Conservation (phyloP, 1,140 invertebrate species). For the Lepidurus packardi region DNA sequence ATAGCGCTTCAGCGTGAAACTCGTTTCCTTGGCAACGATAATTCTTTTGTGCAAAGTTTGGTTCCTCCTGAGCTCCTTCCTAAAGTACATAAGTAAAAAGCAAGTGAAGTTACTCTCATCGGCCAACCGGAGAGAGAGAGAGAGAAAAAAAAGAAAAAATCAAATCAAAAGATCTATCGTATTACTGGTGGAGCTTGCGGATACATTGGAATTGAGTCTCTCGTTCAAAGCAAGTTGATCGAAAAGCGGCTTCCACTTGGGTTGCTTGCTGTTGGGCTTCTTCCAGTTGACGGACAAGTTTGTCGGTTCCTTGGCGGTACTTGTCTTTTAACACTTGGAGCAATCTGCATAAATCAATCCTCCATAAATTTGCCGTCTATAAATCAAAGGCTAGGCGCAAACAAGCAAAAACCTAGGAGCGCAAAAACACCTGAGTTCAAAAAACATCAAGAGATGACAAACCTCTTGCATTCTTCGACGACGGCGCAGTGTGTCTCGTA, state of each 20-base stretch:
- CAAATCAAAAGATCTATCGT: not conserved
- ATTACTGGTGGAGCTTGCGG: not conserved
- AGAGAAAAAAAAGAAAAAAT: not conserved
- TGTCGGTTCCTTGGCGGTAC: not conserved
- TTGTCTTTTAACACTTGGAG: constrained; percentile 1
- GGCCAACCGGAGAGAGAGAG: not conserved
- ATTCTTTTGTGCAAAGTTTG: not conserved
- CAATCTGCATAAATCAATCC: not conserved
- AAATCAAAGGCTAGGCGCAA: not conserved
- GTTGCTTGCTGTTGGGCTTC: not conserved
- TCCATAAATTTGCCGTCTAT: not conserved
- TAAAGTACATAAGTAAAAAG: not conserved
- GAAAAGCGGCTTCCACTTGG: not conserved
- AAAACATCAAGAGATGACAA: not conserved
- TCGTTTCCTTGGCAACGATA: not conserved
- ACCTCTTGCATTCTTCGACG: constrained; percentile 8
- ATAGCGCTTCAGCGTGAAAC: constrained; percentile 1
- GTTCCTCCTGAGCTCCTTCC: not conserved
- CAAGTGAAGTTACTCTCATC: not conserved
- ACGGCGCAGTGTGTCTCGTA: constrained; percentile 17
- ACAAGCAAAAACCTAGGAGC: not conserved
- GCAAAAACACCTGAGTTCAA: not conserved
- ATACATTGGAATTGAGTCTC: not conserved
- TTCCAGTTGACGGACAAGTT: constrained; percentile 12
- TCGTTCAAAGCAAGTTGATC: not conserved